Percentiles rank a stretch among this genome's conserved stretches.
Evolutionary conservation across 2,113 vertebrate genomes (phyloP).

Genomic region (Thamnophis sirtalis): DNA sequence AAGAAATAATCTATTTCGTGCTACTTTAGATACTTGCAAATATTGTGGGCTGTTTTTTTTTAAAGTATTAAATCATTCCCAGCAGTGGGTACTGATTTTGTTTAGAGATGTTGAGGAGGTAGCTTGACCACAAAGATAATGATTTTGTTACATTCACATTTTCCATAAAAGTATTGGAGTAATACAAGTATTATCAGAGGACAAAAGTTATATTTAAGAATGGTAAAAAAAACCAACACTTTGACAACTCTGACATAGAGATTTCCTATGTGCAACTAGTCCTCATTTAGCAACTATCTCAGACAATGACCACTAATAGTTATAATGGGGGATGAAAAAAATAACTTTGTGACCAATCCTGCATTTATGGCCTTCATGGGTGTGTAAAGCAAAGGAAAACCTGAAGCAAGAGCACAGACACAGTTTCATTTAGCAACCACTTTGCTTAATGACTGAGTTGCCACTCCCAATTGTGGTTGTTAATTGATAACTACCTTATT

Average conservation of each 20-base stretch:
- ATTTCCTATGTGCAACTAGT: not conserved
- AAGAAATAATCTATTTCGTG: not conserved
- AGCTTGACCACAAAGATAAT: too few species aligned
- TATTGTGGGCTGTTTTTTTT: not conserved
- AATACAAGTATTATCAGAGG: not conserved
- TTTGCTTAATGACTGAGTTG: not conserved
- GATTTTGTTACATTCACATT: too few species aligned
- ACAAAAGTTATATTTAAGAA: not conserved
- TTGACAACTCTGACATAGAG: not conserved
- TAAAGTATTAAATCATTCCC: not conserved
- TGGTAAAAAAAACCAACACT: not conserved
- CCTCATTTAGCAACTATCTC: not conserved
- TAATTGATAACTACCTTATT: not conserved
- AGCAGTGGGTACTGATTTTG: not conserved
- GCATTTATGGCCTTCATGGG: not conserved
- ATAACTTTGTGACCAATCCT: not conserved
- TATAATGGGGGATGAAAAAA: not conserved
- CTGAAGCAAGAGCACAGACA: not conserved
- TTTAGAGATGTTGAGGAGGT: too few species aligned
- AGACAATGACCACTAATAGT: not conserved
- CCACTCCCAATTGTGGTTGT: not conserved
- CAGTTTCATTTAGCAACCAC: not conserved
- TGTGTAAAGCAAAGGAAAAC: not conserved
- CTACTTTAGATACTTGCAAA: not conserved
- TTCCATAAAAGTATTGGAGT: too few species aligned